A percentile compares a stretch with the other conserved stretches of the same genome.
These are phyloP conservation scores for Ectemnius lituratus DNA, from an alignment of 2,888 invertebrate genomes.

Conservation along the genomic window DNA sequence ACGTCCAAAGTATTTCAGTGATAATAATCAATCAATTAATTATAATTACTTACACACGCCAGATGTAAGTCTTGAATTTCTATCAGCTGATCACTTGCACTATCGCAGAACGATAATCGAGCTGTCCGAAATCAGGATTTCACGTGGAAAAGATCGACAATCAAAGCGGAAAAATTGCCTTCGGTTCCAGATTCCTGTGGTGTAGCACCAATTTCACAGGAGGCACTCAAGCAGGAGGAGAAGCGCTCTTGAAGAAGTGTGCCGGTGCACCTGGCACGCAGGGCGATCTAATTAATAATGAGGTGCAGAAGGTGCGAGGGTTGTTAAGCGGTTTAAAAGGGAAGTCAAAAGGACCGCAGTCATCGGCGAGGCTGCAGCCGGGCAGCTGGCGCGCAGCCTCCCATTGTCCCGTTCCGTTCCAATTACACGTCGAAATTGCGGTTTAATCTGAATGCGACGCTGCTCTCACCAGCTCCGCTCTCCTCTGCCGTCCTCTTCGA, in stretches of 20 bases:
- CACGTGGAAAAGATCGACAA: neutral
- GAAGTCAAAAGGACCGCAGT: constrained; percentile 40
- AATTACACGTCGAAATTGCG: constrained; percentile 63
- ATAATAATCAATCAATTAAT: no score
- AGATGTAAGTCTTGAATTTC: no score
- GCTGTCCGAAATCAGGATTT: neutral
- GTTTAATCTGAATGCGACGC: constrained; percentile 56
- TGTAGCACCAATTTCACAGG: no score
- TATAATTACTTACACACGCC: no score
- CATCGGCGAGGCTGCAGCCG: constrained; percentile 13
- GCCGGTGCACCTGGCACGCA: constrained; percentile 19
- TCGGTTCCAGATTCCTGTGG: no score
- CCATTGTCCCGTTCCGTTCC: constrained; percentile 56
- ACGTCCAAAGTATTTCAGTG: no score
- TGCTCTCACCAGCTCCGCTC: neutral
- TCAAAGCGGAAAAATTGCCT: no score
- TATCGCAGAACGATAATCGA: no score
- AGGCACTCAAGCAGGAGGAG: no score
- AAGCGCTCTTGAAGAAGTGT: neutral
- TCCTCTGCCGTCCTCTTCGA: neutral
- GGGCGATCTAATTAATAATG: constrained; percentile 55
- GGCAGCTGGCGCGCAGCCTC: neutral
- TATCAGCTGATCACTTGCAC: no score
- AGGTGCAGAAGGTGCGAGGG: constrained; percentile 12
- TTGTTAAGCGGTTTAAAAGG: constrained; percentile 44